phyloP scores from a whole-genome alignment of 1,140 invertebrate species.

The Papilio aristodemus region DNA sequence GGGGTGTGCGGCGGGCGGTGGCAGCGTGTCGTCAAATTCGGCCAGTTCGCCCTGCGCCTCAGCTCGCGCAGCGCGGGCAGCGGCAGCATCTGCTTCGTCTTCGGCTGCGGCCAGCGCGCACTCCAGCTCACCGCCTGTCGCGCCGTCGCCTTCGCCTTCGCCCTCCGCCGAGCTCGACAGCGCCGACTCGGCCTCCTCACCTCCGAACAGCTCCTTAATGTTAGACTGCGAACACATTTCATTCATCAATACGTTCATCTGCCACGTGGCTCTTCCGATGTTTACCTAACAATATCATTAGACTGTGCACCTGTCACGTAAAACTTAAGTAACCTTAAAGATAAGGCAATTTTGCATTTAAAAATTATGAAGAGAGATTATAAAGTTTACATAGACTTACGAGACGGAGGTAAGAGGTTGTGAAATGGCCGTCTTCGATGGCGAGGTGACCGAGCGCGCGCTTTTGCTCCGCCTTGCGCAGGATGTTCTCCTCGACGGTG shows the following conservation, averaged over 20 bases:
- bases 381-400: conserved; percentile 81
- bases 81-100: conserved; percentile 96
- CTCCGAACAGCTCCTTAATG: conserved; percentile 93
- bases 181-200: conserved; percentile 86
- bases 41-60: conserved; percentile 96
- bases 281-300: no score
- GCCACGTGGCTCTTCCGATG: background rate
- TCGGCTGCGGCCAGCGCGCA: conserved; percentile 94
- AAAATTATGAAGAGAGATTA: no score
- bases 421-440: conserved; percentile 99
- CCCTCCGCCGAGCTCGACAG: conserved; percentile 91
- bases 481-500: conserved; percentile 99
- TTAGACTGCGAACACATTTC: conserved; percentile 84
- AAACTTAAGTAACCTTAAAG: no score
- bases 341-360: no score
- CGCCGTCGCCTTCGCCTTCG: conserved; percentile 90
- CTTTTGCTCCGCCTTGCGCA: conserved; percentile 99
- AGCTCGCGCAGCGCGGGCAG: conserved; percentile 93
- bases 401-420: conserved; percentile 97
- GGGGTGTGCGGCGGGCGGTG: conserved; percentile 87
- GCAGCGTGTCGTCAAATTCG: conserved; percentile 98
- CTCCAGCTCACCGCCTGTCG: conserved; percentile 87
- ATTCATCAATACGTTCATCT: background rate
- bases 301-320: no score
- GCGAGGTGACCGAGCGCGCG: conserved; percentile 97